phyloP scores from a whole-genome alignment of 2,797 vertebrate species.

The Epinephelus awoara region DNA sequence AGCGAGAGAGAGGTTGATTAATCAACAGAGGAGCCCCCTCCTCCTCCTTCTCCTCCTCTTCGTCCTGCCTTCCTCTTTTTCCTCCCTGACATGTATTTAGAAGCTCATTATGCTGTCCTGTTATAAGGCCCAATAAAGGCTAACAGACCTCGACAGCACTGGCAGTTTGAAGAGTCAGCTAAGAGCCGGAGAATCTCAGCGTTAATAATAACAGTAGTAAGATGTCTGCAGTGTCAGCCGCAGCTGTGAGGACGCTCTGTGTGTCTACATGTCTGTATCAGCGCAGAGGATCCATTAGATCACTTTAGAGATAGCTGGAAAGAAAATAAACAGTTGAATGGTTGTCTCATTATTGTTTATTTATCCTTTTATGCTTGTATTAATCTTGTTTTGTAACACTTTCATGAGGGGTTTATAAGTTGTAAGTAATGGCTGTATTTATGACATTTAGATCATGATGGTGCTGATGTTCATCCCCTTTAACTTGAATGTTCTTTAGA shows the following conservation, averaged over 20 bases:
- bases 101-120: constrained; percentile 81
- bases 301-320: background rate
- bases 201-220: constrained; percentile 58
- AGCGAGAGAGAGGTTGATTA: constrained; percentile 79
- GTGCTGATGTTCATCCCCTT: background rate
- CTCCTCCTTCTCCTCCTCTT: constrained; percentile 11
- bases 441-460: no score
- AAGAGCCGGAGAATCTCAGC: constrained; percentile 54
- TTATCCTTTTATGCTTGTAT: background rate
- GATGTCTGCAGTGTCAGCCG: constrained; percentile 36
- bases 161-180: constrained; percentile 73
- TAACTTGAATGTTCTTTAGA: background rate
- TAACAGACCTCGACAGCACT: constrained; percentile 79
- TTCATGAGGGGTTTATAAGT: background rate
- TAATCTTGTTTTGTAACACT: background rate
- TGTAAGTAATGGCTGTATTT: background rate
- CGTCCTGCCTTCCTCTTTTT: constrained; percentile 21
- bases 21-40: constrained; percentile 68
- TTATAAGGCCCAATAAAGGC: constrained; percentile 79
- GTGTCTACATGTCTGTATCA: constrained; percentile 4
- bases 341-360: background rate
- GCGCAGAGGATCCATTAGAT: background rate
- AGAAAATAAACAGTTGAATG: background rate
- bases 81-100: constrained; percentile 79
- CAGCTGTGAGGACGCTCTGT: constrained; percentile 5